Percentiles rank a stretch among this genome's conserved stretches.
Conservation (phyloP, 1,140 invertebrate genomes). For the Cotesia glomerata region DNA sequence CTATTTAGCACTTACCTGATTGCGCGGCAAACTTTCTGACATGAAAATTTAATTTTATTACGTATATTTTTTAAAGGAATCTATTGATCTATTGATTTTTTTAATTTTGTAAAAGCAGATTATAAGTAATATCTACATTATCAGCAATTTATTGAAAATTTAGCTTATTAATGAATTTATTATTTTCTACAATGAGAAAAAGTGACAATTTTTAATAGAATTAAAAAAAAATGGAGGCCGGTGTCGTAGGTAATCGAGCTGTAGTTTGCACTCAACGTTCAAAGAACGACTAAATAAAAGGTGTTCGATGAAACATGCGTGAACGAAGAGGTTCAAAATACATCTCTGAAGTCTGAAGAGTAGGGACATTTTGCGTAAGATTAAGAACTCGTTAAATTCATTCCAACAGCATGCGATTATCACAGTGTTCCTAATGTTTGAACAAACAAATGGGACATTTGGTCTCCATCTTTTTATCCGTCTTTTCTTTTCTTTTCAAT, state of each 20-base stretch:
- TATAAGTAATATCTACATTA: too few species aligned
- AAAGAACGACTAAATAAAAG: constrained; percentile 9
- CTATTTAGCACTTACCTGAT: constrained; percentile 57
- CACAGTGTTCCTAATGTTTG: constrained; percentile 35
- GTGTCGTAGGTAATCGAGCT: background rate
- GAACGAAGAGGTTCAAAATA: background rate
- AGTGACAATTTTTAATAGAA: background rate
- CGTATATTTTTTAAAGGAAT: background rate
- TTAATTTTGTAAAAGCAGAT: too few species aligned
- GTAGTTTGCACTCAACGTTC: constrained; percentile 1
- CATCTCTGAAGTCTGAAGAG: background rate
- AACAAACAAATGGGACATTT: constrained; percentile 37
- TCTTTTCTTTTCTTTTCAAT: background rate
- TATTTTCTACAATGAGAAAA: too few species aligned
- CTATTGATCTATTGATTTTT: background rate
- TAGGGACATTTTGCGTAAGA: constrained; percentile 36
- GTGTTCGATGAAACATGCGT: background rate
- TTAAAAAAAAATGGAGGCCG: background rate
- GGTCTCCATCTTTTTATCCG: background rate
- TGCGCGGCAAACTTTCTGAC: constrained; percentile 48
- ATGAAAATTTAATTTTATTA: constrained; percentile 30
- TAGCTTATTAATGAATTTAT: too few species aligned
- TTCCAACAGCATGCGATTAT: constrained; percentile 37
- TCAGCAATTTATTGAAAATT: too few species aligned
- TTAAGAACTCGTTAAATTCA: constrained; percentile 40